Evolutionary conservation across 2,888 invertebrate species (phyloP).

Genomic region (Patella caerulea): DNA sequence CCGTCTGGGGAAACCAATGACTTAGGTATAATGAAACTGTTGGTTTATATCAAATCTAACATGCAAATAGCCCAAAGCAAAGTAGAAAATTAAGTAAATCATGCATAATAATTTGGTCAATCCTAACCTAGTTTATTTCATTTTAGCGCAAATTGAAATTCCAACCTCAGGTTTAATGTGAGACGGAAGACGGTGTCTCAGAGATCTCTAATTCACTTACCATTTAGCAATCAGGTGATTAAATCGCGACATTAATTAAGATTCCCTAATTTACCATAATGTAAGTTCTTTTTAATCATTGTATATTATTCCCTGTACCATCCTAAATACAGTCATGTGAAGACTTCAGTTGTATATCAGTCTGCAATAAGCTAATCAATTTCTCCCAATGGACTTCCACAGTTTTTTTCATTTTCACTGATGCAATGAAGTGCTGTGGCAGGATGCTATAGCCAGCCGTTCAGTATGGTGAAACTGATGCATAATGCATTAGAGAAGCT

Average conservation of each 20-base stretch:
- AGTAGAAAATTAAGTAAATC: slow-evolving; percentile 13
- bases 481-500: slow-evolving; percentile 21
- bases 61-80: slow-evolving; percentile 9
- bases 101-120: slow-evolving; percentile 12
- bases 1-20: background rate
- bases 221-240: slow-evolving; percentile 1
- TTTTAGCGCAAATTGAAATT: slow-evolving; percentile 9
- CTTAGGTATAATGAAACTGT: slow-evolving; percentile 5
- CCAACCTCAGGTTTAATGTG: background rate
- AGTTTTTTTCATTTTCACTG: slow-evolving; percentile 17
- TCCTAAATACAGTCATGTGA: slow-evolving; percentile 4
- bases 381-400: slow-evolving; percentile 20
- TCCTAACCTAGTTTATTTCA: slow-evolving; percentile 6
- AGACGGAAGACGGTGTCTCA: background rate
- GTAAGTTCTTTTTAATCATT: slow-evolving; percentile 4
- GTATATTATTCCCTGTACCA: background rate
- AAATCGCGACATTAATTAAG: slow-evolving; percentile 7
- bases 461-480: slow-evolving; percentile 17
- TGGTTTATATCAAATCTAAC: slow-evolving; percentile 10
- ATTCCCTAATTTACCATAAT: background rate
- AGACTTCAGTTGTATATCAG: slow-evolving; percentile 1
- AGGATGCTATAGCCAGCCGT: slow-evolving; percentile 8
- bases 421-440: slow-evolving; percentile 20
- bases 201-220: slow-evolving; percentile 4
- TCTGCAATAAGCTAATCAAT: slow-evolving; percentile 22